Evolutionary conservation across 2,888 invertebrate species (phyloP).

Genomic region (Aspidapion aeneum): DNA sequence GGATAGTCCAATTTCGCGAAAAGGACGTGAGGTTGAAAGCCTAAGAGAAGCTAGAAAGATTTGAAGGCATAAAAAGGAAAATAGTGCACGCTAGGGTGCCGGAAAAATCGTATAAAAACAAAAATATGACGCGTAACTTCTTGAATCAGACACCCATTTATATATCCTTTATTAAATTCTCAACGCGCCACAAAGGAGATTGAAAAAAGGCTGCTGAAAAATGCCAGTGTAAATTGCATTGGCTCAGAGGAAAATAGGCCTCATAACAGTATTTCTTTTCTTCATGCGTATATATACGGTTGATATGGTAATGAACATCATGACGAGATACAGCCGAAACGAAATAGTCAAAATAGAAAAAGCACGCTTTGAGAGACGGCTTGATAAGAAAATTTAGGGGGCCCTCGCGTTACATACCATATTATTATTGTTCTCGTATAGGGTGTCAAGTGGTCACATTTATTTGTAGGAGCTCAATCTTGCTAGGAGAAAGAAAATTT

Average conservation of each 20-base stretch:
- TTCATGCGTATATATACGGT: slow-evolving; percentile 25
- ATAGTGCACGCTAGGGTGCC: slow-evolving; percentile 9
- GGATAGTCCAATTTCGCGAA: background rate
- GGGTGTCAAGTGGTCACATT: slow-evolving; percentile 47
- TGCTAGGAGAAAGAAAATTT: slow-evolving; percentile 43
- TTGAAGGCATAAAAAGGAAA: slow-evolving; percentile 17
- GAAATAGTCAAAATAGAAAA: slow-evolving; percentile 24
- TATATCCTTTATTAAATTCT: slow-evolving; percentile 27
- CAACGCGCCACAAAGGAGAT: slow-evolving; percentile 24
- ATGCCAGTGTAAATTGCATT: slow-evolving; percentile 31
- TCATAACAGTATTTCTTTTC: slow-evolving; percentile 35
- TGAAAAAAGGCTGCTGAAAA: slow-evolving; percentile 28
- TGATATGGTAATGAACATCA: slow-evolving; percentile 34
- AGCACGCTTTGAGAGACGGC: slow-evolving; percentile 4
- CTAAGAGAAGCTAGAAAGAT: slow-evolving; percentile 1
- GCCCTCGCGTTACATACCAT: background rate
- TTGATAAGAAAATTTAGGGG: background rate
- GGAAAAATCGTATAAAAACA: slow-evolving; percentile 22
- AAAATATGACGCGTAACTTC: slow-evolving; percentile 21
- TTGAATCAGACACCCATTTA: slow-evolving; percentile 24
- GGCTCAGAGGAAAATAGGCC: slow-evolving; percentile 32
- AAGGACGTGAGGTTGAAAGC: background rate
- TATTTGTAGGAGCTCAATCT: slow-evolving; percentile 46
- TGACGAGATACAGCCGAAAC: slow-evolving; percentile 16
- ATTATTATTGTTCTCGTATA: slow-evolving; percentile 27